phyloP scores from a whole-genome alignment of 1,140 invertebrate genomes.

The Wasmannia auropunctata region DNA sequence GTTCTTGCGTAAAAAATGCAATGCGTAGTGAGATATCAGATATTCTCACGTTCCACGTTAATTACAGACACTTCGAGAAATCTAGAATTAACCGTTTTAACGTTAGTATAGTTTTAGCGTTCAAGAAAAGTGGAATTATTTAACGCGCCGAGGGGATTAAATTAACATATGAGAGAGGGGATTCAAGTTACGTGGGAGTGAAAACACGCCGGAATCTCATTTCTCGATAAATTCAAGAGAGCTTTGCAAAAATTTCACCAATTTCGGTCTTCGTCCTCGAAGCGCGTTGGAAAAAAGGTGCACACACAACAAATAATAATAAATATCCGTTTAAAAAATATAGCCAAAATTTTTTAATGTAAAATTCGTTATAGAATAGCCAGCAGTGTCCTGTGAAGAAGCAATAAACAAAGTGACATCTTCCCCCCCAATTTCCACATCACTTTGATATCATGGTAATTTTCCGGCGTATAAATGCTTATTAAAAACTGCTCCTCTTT shows the following conservation, averaged over 20 bases:
- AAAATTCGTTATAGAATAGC: too few species aligned
- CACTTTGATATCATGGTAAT: too few species aligned
- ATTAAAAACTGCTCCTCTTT: too few species aligned
- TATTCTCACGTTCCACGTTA: not conserved
- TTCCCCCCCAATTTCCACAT: too few species aligned
- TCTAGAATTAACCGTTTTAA: not conserved
- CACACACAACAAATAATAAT: too few species aligned
- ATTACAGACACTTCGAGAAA: conserved; percentile 1
- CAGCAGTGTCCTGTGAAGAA: too few species aligned
- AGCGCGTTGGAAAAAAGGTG: not conserved
- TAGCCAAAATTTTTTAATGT: too few species aligned
- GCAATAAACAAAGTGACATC: too few species aligned
- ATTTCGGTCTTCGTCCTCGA: not conserved
- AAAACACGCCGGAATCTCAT: conserved; percentile 3
- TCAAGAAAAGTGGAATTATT: not conserved
- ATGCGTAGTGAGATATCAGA: conserved; percentile 16
- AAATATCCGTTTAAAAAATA: too few species aligned
- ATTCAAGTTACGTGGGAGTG: not conserved
- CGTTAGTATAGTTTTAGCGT: not conserved
- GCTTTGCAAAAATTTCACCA: too few species aligned
- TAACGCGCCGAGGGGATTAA: not conserved
- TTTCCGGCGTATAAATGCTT: too few species aligned
- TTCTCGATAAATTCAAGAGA: not conserved
- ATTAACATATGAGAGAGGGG: not conserved
- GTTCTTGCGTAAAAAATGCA: conserved; percentile 27